phyloP scores from a whole-genome alignment of 2,888 invertebrate species.

The Trichogramma evanescens region DNA sequence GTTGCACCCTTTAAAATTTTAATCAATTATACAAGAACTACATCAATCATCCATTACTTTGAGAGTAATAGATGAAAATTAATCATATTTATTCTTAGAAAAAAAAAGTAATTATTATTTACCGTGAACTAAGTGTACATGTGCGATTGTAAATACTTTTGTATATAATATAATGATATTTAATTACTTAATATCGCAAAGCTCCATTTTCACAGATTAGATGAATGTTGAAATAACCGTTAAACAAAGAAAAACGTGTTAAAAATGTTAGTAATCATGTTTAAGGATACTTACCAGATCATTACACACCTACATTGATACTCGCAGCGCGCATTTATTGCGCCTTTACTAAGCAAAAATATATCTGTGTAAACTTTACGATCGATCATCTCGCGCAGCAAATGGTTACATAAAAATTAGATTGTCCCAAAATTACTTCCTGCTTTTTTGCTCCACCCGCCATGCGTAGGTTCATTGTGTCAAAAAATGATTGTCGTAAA shows the following conservation, averaged over 20 bases:
- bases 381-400: too few species aligned
- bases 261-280: too few species aligned
- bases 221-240: background rate
- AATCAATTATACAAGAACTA: background rate
- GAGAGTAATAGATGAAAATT: conserved; percentile 21
- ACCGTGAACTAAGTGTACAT: conserved; percentile 27
- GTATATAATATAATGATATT: conserved; percentile 31
- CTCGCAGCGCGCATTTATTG: too few species aligned
- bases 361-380: too few species aligned
- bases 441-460: too few species aligned
- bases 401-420: too few species aligned
- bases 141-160: conserved; percentile 37
- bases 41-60: conserved; percentile 30
- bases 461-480: too few species aligned
- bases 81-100: conserved; percentile 27
- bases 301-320: too few species aligned
- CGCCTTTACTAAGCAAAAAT: too few species aligned
- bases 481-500: too few species aligned
- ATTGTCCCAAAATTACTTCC: too few species aligned
- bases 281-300: too few species aligned
- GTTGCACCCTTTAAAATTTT: conserved; percentile 7
- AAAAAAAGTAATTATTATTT: conserved; percentile 24
- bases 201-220: background rate
- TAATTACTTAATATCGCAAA: conserved; percentile 11
- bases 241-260: background rate